Evolutionary conservation across 1,140 invertebrate species (phyloP).

Genomic region (Lepidurus apus): DNA sequence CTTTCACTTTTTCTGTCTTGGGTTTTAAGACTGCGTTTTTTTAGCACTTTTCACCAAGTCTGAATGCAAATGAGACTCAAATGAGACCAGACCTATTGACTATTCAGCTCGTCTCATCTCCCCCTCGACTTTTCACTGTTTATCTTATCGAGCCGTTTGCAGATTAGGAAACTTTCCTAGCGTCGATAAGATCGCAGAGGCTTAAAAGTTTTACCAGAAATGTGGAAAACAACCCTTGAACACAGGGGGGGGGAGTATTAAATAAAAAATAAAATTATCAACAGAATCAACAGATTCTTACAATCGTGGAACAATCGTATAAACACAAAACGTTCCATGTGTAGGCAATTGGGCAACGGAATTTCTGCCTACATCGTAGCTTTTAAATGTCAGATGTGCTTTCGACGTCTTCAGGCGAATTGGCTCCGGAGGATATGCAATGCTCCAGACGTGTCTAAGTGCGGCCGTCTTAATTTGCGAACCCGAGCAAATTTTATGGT

Average conservation of each 20-base stretch:
- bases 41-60: not conserved
- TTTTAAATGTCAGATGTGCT: constrained; percentile 11
- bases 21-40: not conserved
- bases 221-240: too few species aligned
- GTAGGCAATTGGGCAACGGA: too few species aligned
- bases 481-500: constrained; percentile 14
- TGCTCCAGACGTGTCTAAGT: not conserved
- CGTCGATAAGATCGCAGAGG: too few species aligned
- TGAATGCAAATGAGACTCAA: constrained; percentile 5
- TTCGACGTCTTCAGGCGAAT: not conserved
- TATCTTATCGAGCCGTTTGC: not conserved
- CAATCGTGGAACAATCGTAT: too few species aligned
- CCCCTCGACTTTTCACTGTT: not conserved
- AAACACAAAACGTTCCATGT: too few species aligned
- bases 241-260: too few species aligned
- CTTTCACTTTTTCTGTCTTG: not conserved
- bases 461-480: not conserved
- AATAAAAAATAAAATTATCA: too few species aligned
- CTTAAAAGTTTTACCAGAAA: too few species aligned
- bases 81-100: not conserved
- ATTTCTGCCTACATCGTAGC: not conserved
- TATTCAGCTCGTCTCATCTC: not conserved
- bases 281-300: too few species aligned
- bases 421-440: not conserved
- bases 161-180: not conserved